These are phyloP conservation scores for Pituophis catenifer DNA, from an alignment of 2,113 vertebrate species.

Conservation along the genomic window DNA sequence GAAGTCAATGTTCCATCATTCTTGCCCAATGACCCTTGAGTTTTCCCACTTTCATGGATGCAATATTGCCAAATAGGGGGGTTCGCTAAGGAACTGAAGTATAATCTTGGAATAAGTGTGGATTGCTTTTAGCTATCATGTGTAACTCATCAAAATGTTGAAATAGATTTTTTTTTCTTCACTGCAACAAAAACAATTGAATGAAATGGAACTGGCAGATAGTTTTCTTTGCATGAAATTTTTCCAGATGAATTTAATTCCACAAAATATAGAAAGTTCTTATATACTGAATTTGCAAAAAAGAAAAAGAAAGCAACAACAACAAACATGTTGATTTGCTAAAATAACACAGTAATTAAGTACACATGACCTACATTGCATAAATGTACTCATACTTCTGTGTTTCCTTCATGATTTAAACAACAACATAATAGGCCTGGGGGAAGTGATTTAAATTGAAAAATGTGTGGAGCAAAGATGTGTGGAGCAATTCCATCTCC, in stretches of 20 bases:
- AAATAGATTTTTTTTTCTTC: background rate
- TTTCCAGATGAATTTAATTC: conserved; percentile 4
- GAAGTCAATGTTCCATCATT: background rate
- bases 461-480: background rate
- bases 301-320: background rate
- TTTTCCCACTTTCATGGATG: background rate
- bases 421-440: background rate
- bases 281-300: background rate
- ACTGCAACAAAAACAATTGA: background rate
- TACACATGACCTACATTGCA: background rate
- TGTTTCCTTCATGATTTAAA: background rate
- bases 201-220: background rate
- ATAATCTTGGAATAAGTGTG: background rate
- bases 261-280: background rate
- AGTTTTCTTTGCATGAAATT: background rate
- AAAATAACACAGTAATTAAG: conserved; percentile 6
- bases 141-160: conserved; percentile 16
- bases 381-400: background rate
- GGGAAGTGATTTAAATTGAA: background rate
- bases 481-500: background rate
- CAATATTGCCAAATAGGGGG: background rate
- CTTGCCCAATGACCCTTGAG: background rate
- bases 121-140: conserved; percentile 12
- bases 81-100: background rate
- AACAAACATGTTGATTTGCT: conserved; percentile 22